Base-by-base conservation (phyloP, 2,888 invertebrate genomes). In the Tenodera sinensis region DNA sequence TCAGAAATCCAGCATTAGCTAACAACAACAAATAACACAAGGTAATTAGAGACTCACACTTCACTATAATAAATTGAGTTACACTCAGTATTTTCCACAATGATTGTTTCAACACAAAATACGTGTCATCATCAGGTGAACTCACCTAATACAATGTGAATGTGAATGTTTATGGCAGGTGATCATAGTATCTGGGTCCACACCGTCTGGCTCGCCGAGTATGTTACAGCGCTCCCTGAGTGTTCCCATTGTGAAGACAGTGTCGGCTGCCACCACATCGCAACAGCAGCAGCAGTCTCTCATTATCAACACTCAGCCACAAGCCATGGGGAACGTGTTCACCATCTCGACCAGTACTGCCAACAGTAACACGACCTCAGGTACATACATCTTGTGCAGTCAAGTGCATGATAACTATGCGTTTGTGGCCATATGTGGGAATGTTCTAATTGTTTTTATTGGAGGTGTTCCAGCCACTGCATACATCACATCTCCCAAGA, bases 241-340 rank as follows among this genome's bases (percentile, higher is more conserved):
- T 87, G 91, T 91, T 7, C 91, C 91, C 6, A 90, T 91, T 28
- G 90, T 91, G 83, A 91, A 91, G 83, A 90, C 91, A 8, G 90
- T 90, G 1, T 82, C 90, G 15, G 83, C 91, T 0, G 42, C 83
- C 54, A 87, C 54, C 27, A 28, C 34, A 14, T 28, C 71, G 34
- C 89, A n/a, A n/a, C n/a, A n/a, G n/a, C n/a, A n/a, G n/a, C n/a
- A 89, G 47, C 82, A 34, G n/a, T 87, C 90, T 0, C 71, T 89
- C 54, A 83, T 88, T 25, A 84, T 88, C 3, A 88, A 87, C 27
- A 84, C 85, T 81, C 89, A 87, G 20, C 83, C 14, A 42, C 81
- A 85, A 81, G 34, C 88, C 25, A 71, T 86, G 25, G 83, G 84
- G 71, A 89, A 86, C 34, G 85, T 90, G 54, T 90, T 89, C 12